These are phyloP conservation scores for Hermodice carunculata DNA, from an alignment of 2,888 invertebrate genomes.

Conservation along the genomic window DNA sequence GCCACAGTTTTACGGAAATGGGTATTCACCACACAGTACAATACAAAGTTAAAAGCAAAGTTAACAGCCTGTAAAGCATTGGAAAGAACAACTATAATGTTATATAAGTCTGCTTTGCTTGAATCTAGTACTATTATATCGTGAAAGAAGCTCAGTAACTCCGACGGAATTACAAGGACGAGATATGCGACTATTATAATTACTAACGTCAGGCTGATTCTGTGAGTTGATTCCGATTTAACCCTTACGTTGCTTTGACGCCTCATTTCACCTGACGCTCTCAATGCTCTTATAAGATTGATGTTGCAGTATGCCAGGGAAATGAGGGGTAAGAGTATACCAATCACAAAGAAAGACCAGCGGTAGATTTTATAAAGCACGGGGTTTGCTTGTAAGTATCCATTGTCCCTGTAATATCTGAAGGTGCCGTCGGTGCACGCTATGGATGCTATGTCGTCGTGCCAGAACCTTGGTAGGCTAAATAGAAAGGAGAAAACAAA, in stretches of 20 bases:
- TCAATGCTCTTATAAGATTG: constrained; percentile 53
- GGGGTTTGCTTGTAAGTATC: constrained; percentile 9
- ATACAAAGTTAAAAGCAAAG: constrained; percentile 47
- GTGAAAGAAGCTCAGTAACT: constrained; percentile 58
- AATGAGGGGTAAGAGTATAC: constrained; percentile 61
- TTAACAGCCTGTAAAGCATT: constrained; percentile 41
- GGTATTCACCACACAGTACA: constrained; percentile 43
- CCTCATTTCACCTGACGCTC: constrained; percentile 47
- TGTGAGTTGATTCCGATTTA: constrained; percentile 14
- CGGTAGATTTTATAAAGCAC: constrained; percentile 21
- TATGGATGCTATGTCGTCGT: constrained; percentile 13
- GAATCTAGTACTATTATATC: constrained; percentile 24
- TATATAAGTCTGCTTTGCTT: constrained; percentile 7
- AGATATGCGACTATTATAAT: constrained; percentile 63
- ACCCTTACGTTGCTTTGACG: constrained; percentile 39
- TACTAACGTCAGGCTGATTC: constrained; percentile 63
- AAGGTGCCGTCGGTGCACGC: constrained; percentile 16
- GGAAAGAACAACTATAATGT: constrained; percentile 23
- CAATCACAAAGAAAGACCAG: constrained; percentile 56
- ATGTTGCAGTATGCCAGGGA: constrained; percentile 61
- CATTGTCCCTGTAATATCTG: constrained; percentile 20
- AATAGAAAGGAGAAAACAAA: constrained; percentile 30
- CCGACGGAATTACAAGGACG: constrained; percentile 62
- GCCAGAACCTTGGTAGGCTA: constrained; percentile 36
- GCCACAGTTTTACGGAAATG: constrained; percentile 28